These are phyloP conservation scores for Argynnis bischoffii DNA, from an alignment of 2,888 invertebrate genomes.

Conservation along the genomic window DNA sequence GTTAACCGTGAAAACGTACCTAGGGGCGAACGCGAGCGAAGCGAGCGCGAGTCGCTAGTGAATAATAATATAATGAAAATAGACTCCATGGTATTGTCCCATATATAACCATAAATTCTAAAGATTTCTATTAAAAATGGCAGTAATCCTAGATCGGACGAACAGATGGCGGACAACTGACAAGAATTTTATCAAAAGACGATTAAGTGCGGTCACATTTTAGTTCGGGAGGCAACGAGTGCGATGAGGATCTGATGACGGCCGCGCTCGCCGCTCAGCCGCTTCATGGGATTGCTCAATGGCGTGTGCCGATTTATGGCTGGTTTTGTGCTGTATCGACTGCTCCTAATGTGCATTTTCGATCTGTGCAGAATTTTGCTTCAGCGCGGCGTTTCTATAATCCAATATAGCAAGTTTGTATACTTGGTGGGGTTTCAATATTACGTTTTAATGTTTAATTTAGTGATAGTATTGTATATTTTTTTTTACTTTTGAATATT, in stretches of 20 bases:
- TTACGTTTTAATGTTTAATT: too few species aligned
- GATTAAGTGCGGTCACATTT: slow-evolving; percentile 13
- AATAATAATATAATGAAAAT: too few species aligned
- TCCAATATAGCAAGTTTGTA: neutral
- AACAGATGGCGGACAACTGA: too few species aligned
- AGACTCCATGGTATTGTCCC: too few species aligned
- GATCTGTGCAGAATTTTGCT: neutral
- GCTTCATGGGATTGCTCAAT: slow-evolving; percentile 40
- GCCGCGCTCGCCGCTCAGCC: slow-evolving; percentile 16
- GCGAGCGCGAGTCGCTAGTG: too few species aligned
- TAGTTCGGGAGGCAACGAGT: neutral
- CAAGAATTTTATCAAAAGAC: neutral
- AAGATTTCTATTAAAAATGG: too few species aligned
- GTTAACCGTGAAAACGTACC: too few species aligned
- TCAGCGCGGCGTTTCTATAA: neutral
- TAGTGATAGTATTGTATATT: too few species aligned
- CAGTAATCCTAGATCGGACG: too few species aligned
- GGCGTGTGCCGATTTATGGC: slow-evolving; percentile 33
- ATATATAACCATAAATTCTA: too few species aligned
- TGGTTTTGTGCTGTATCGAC: slow-evolving; percentile 18
- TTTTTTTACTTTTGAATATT: too few species aligned
- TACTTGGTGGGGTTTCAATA: neutral
- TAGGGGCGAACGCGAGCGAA: too few species aligned
- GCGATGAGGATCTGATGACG: slow-evolving; percentile 7
- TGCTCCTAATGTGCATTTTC: slow-evolving; percentile 3